Percentiles rank a stretch among this genome's conserved stretches.
phyloP scores from a whole-genome alignment of 2,797 vertebrate genomes.

The Austrolebias charrua region DNA sequence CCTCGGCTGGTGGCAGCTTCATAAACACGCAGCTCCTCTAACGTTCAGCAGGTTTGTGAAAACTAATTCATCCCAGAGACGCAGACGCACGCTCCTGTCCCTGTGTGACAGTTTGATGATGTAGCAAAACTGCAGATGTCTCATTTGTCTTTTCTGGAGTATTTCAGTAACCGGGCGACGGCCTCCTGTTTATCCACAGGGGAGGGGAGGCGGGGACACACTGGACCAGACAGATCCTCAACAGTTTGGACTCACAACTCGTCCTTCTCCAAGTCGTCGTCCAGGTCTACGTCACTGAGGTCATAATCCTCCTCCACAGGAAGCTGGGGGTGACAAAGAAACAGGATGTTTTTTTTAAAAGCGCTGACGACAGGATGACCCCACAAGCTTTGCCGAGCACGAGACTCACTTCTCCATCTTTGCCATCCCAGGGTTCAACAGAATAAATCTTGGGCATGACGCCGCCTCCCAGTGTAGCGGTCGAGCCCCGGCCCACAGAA shows the following conservation, averaged over 20 bases:
- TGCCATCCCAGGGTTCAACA: slow-evolving; percentile 92
- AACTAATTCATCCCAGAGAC: slow-evolving; percentile 50
- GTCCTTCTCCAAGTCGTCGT: slow-evolving; percentile 85
- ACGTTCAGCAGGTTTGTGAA: slow-evolving; percentile 59
- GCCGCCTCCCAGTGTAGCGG: slow-evolving; percentile 87
- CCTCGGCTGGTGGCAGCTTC: slow-evolving; percentile 24
- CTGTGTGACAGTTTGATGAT: slow-evolving; percentile 54
- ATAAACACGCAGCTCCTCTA: slow-evolving; percentile 48
- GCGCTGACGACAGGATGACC: background rate
- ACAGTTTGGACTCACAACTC: slow-evolving; percentile 85
- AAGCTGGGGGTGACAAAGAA: slow-evolving; percentile 77
- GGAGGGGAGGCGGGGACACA: slow-evolving; percentile 68
- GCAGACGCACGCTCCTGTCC: background rate
- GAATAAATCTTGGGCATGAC: slow-evolving; percentile 84
- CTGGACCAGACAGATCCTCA: slow-evolving; percentile 48
- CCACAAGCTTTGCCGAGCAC: background rate
- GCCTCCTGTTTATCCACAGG: slow-evolving; percentile 78
- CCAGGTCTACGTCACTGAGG: slow-evolving; percentile 93
- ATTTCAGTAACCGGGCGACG: slow-evolving; percentile 73
- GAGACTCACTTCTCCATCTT: slow-evolving; percentile 90
- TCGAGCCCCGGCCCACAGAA: slow-evolving; percentile 92
- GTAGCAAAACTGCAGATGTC: slow-evolving; percentile 64
- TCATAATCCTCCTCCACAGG: slow-evolving; percentile 94
- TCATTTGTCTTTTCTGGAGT: slow-evolving; percentile 61
- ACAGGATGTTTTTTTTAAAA: background rate